phyloP scores from a whole-genome alignment of 2,888 invertebrate species.

The Drosophila emarginata region DNA sequence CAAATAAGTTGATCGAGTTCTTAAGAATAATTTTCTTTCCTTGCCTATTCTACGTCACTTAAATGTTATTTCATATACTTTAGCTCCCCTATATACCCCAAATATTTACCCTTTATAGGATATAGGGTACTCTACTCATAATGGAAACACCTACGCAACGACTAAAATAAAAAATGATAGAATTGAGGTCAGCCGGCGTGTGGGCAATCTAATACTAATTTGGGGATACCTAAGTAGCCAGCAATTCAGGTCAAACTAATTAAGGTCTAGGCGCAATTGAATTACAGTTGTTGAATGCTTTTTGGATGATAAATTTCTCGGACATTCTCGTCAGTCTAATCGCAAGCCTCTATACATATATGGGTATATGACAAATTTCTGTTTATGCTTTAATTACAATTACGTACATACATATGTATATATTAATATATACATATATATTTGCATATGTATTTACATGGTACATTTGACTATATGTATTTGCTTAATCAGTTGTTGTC shows the following conservation, averaged over 20 bases:
- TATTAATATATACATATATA: constrained; percentile 12
- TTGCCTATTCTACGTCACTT: too few species aligned
- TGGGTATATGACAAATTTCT: background rate
- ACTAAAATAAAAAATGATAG: background rate
- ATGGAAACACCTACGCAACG: background rate
- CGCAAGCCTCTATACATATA: background rate
- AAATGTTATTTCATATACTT: too few species aligned
- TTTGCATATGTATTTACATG: constrained; percentile 22
- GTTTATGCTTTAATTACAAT: constrained; percentile 6
- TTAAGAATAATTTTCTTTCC: too few species aligned
- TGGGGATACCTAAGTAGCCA: background rate
- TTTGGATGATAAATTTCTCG: background rate
- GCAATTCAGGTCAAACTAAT: constrained; percentile 54
- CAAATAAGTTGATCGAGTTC: background rate
- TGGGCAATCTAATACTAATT: constrained; percentile 37
- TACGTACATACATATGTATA: background rate
- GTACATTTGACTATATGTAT: constrained; percentile 25
- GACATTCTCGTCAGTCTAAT: background rate
- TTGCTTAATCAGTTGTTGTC: constrained; percentile 55
- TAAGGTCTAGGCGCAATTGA: constrained; percentile 46
- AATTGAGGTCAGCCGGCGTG: constrained; percentile 53
- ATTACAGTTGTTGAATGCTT: constrained; percentile 31
- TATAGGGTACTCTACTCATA: background rate
- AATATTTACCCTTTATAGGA: background rate
- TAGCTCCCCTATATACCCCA: background rate